These are phyloP conservation scores for Margaritifera margaritifera DNA, from an alignment of 2,888 invertebrate species.

Conservation along the genomic window DNA sequence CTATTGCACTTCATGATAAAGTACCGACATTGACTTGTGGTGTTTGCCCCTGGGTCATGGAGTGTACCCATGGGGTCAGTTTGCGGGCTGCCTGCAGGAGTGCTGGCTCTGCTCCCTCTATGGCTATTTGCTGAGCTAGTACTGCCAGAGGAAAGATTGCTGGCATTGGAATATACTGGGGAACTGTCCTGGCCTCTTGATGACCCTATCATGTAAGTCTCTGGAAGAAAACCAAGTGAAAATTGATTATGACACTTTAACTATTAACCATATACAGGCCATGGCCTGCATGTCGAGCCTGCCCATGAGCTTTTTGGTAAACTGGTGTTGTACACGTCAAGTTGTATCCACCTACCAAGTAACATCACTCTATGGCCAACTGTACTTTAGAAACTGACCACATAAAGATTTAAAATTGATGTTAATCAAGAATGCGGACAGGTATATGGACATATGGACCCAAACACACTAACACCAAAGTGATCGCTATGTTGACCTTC, in stretches of 20 bases:
- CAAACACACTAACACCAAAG: too few species aligned
- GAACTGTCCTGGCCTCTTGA: background rate
- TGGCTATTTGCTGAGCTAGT: conserved; percentile 37
- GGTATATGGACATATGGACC: too few species aligned
- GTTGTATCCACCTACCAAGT: too few species aligned
- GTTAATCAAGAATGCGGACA: too few species aligned
- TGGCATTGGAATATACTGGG: conserved; percentile 17
- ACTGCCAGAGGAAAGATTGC: conserved; percentile 8
- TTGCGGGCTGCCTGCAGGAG: conserved; percentile 58
- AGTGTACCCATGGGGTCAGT: conserved; percentile 34
- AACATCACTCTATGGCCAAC: too few species aligned
- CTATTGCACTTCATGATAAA: conserved; percentile 80
- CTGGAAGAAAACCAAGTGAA: background rate
- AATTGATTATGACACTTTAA: background rate
- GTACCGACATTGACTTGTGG: conserved; percentile 70
- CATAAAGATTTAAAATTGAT: too few species aligned
- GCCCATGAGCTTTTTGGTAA: too few species aligned
- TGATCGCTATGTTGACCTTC: too few species aligned
- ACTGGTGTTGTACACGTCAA: too few species aligned
- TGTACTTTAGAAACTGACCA: too few species aligned
- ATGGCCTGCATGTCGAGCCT: background rate
- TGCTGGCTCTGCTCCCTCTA: conserved; percentile 51
- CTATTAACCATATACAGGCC: background rate
- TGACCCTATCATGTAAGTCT: background rate
- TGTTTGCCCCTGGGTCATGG: conserved; percentile 25